These are phyloP conservation scores for Manduca sexta DNA, from an alignment of 1,140 invertebrate species.

Conservation along the genomic window DNA sequence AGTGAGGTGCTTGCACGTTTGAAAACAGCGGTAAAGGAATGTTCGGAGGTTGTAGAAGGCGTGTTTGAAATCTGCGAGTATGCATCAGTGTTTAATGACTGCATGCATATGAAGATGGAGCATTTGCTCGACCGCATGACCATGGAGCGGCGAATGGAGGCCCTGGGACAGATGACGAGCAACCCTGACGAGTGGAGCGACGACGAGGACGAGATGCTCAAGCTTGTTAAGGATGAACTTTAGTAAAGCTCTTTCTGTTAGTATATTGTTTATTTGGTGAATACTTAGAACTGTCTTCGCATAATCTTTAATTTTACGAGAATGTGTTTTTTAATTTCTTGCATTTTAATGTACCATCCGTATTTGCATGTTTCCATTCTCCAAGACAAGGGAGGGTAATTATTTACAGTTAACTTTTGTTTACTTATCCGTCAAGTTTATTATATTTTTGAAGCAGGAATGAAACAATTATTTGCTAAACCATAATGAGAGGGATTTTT, in stretches of 20 bases:
- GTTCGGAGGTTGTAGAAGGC: slow-evolving; percentile 32
- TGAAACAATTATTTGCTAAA: too few species aligned
- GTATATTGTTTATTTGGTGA: background rate
- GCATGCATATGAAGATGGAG: slow-evolving; percentile 67
- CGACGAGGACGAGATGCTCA: slow-evolving; percentile 55
- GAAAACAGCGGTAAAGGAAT: slow-evolving; percentile 43
- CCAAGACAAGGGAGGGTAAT: too few species aligned
- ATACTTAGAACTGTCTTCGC: background rate
- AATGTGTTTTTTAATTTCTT: too few species aligned
- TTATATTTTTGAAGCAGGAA: too few species aligned
- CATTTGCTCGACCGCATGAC: slow-evolving; percentile 59
- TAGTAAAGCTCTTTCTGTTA: slow-evolving; percentile 17
- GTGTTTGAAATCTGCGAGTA: slow-evolving; percentile 65
- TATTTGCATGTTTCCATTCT: too few species aligned
- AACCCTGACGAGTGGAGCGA: slow-evolving; percentile 49
- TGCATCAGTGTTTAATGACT: slow-evolving; percentile 61
- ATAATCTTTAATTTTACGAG: too few species aligned
- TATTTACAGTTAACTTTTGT: too few species aligned
- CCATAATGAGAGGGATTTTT: too few species aligned
- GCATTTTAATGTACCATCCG: too few species aligned
- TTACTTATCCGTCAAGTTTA: too few species aligned
- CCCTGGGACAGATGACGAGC: slow-evolving; percentile 51
- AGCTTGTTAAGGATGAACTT: slow-evolving; percentile 57
- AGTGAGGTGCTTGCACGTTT: slow-evolving; percentile 48
- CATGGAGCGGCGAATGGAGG: slow-evolving; percentile 58